phyloP scores from a whole-genome alignment of 1,140 invertebrate genomes.

The Orius insidiosus region DNA sequence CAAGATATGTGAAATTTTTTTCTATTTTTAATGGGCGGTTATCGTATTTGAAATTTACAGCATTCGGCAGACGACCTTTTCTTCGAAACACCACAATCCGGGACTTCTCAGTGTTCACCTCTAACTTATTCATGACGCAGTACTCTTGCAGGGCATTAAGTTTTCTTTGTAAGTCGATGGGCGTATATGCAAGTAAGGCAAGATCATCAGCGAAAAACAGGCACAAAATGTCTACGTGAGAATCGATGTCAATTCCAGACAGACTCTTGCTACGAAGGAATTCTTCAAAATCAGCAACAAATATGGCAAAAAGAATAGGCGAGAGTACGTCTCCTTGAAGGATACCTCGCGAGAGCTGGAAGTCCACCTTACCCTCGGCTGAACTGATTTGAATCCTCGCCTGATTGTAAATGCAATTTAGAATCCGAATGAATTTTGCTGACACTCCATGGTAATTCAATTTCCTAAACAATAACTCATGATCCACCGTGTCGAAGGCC shows the following conservation, averaged over 20 bases:
- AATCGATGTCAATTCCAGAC: not conserved
- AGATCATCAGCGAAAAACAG: slow-evolving; percentile 20
- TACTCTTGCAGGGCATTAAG: slow-evolving; percentile 13
- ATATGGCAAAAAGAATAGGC: slow-evolving; percentile 15
- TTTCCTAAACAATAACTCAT: slow-evolving; percentile 18
- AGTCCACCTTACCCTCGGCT: not conserved
- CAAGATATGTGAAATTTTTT: too few species aligned
- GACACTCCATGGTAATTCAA: slow-evolving; percentile 17
- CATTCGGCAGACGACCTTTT: not conserved
- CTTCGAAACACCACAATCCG: slow-evolving; percentile 14
- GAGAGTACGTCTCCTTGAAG: slow-evolving; percentile 18
- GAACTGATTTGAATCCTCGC: slow-evolving; percentile 14
- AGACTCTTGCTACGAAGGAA: not conserved
- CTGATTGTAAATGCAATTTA: slow-evolving; percentile 18
- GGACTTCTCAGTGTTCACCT: slow-evolving; percentile 17
- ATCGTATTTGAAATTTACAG: not conserved
- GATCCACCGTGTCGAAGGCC: slow-evolving; percentile 18
- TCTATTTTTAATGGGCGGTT: too few species aligned
- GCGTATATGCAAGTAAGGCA: slow-evolving; percentile 9
- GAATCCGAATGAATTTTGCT: slow-evolving; percentile 17
- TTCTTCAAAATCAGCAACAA: slow-evolving; percentile 16
- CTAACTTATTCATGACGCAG: slow-evolving; percentile 10
- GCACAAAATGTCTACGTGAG: slow-evolving; percentile 2
- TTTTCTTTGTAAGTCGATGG: slow-evolving; percentile 5
- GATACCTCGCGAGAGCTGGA: slow-evolving; percentile 18